Conservation (phyloP, 35 echinoderm and acorn worm genomes). For the Hemicentrotus pulcherrimus region DNA sequence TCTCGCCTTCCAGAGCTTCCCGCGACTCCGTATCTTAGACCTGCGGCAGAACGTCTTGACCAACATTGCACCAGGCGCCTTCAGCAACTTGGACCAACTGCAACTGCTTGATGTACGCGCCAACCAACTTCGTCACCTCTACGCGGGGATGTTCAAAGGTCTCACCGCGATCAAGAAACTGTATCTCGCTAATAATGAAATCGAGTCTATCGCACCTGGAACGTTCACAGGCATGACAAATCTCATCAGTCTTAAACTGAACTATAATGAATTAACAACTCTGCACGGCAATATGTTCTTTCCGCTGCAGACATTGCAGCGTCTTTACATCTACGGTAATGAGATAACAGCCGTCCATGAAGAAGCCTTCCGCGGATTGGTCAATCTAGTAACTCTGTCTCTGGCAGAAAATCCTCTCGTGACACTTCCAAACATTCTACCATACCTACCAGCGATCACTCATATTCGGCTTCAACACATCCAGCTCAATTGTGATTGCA, state of each 20-base stretch:
- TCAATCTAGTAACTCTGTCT: conserved; percentile 35
- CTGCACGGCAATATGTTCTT: conserved; percentile 53
- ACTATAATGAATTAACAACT: conserved; percentile 49
- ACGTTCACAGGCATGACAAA: conserved; percentile 60
- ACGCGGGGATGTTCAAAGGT: conserved; percentile 58
- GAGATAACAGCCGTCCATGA: conserved; percentile 47
- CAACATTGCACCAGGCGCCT: conserved; percentile 49
- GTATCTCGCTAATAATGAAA: conserved; percentile 52
- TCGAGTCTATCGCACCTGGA: conserved; percentile 48
- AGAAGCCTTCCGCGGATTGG: conserved; percentile 43
- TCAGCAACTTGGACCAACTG: conserved; percentile 48
- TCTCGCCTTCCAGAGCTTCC: conserved; percentile 63
- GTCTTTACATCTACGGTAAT: conserved; percentile 57
- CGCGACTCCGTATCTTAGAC: conserved; percentile 51
- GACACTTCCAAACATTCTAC: conserved; percentile 57
- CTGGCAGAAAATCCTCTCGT: conserved; percentile 59
- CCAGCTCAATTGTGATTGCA: conserved; percentile 63
- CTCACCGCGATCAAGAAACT: conserved; percentile 48
- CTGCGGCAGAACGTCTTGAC: conserved; percentile 42
- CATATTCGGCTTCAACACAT: conserved; percentile 39
- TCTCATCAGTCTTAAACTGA: conserved; percentile 55
- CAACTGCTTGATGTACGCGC: conserved; percentile 62
- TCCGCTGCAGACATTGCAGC: conserved; percentile 33
- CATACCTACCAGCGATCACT: conserved; percentile 5
- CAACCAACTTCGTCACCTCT: conserved; percentile 48